These are phyloP conservation scores for Chaetorhynchus papuensis DNA, from an alignment of 2,113 vertebrate genomes.

Conservation along the genomic window DNA sequence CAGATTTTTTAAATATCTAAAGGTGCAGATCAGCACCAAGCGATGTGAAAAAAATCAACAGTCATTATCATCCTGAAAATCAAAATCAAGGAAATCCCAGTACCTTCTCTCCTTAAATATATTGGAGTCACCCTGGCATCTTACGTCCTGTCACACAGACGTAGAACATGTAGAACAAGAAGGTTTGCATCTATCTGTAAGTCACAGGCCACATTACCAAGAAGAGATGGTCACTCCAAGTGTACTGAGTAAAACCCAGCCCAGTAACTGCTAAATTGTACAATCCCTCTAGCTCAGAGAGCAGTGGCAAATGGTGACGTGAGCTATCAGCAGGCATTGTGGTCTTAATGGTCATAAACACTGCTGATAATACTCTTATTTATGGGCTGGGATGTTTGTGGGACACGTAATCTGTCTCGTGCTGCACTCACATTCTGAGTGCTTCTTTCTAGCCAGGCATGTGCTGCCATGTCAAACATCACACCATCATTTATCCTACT, in stretches of 20 bases:
- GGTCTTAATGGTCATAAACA: background rate
- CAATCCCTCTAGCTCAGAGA: background rate
- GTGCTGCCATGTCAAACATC: background rate
- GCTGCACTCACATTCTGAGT: background rate
- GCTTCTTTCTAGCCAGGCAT: background rate
- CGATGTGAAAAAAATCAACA: background rate
- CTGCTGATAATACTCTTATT: background rate
- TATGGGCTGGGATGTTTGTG: background rate
- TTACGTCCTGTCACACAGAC: background rate
- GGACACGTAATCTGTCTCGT: accelerated
- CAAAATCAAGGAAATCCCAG: background rate
- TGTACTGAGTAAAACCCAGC: background rate
- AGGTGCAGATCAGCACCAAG: background rate
- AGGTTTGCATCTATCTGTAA: background rate
- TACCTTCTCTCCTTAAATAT: background rate
- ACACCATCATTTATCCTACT: background rate
- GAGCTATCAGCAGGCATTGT: background rate
- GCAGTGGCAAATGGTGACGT: background rate
- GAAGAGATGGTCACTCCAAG: background rate
- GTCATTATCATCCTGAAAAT: background rate
- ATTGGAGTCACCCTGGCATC: background rate
- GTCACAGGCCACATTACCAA: background rate
- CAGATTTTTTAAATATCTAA: background rate
- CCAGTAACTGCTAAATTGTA: background rate
- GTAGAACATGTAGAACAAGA: background rate